Percentiles rank a stretch among this genome's conserved stretches.
phyloP scores from a whole-genome alignment of 2,113 vertebrate species.

The Scopus umbretta region DNA sequence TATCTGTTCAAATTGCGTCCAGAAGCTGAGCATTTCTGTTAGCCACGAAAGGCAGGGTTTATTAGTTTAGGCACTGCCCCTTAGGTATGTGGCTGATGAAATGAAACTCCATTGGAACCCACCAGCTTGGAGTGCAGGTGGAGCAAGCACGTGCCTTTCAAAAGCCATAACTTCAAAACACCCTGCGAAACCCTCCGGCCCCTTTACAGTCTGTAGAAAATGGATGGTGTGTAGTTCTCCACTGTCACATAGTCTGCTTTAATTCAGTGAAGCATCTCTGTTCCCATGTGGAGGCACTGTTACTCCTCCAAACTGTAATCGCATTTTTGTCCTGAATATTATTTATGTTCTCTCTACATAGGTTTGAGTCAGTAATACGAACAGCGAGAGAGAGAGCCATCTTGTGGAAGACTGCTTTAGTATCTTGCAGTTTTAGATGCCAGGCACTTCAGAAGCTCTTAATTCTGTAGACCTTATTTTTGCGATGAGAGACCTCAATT shows the following conservation, averaged over 20 bases:
- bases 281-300: slow-evolving; percentile 56
- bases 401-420: slow-evolving; percentile 39
- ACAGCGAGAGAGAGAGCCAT: slow-evolving; percentile 37
- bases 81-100: neutral
- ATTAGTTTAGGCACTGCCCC: neutral
- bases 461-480: neutral
- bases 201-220: neutral
- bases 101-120: neutral
- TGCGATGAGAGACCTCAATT: neutral
- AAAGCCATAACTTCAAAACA: neutral
- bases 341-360: neutral
- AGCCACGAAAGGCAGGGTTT: neutral
- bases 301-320: slow-evolving; percentile 33
- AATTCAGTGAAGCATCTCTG: neutral
- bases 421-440: neutral
- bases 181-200: neutral
- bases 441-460: neutral
- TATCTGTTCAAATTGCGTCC: neutral
- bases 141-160: neutral
- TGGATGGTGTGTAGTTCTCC: neutral
- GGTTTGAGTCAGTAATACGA: neutral
- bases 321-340: neutral
- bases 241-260: neutral
- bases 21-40: neutral
- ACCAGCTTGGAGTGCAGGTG: neutral